Percentiles rank a stretch among this genome's conserved stretches.
Evolutionary conservation across 2,797 vertebrate genomes (phyloP).

Genomic region (Lemur catta): DNA sequence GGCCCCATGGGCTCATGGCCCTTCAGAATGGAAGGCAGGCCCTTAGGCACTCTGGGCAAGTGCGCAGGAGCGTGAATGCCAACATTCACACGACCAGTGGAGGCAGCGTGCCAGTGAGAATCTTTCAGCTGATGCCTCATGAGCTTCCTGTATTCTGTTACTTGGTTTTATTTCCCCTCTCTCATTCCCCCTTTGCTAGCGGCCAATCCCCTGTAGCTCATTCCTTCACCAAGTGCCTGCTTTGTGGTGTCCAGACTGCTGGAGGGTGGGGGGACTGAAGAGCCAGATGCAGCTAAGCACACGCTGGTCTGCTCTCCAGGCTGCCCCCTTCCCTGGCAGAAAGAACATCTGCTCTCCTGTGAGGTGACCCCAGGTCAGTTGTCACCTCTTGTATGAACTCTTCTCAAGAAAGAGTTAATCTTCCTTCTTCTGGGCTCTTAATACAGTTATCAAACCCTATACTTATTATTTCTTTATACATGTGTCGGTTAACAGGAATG

Average conservation of each 20-base stretch:
- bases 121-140: background rate
- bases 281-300: background rate
- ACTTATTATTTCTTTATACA: background rate
- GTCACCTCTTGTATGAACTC: background rate
- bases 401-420: background rate
- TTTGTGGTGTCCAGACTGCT: background rate
- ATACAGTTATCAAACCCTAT: background rate
- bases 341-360: background rate
- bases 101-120: background rate
- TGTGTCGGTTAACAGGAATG: background rate
- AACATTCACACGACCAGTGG: fast-evolving
- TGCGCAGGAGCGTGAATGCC: fast-evolving
- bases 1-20: background rate
- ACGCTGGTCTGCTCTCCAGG: background rate
- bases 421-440: background rate
- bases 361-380: background rate
- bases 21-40: background rate
- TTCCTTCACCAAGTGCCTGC: background rate
- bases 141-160: background rate
- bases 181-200: background rate
- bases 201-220: background rate
- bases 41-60: background rate
- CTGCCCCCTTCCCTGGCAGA: background rate
- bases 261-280: background rate
- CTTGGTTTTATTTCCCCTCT: background rate